phyloP scores from a whole-genome alignment of 2,797 vertebrate genomes.

The Anguilla marmorata region DNA sequence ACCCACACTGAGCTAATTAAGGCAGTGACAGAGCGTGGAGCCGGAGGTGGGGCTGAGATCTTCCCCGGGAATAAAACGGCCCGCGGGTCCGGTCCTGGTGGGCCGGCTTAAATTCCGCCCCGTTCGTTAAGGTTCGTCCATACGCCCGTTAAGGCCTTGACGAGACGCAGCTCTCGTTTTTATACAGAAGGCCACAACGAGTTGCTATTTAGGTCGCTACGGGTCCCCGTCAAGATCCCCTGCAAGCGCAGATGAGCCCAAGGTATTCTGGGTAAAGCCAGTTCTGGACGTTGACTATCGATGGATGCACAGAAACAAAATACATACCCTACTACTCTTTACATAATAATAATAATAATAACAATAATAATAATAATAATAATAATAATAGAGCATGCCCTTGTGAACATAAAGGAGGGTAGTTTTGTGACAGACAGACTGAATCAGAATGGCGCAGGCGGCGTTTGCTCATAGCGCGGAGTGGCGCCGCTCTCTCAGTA shows the following conservation, averaged over 20 bases:
- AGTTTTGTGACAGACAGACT: background rate
- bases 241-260: background rate
- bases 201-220: background rate
- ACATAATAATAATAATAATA: background rate
- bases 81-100: background rate
- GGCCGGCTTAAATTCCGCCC: constrained; percentile 2
- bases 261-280: background rate
- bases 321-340: background rate
- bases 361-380: too few relatives aligned
- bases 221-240: background rate
- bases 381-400: background rate
- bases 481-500: background rate
- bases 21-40: constrained; percentile 41
- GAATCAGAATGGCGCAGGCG: background rate
- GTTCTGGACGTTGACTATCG: background rate
- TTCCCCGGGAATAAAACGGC: constrained; percentile 27
- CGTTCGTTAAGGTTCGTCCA: background rate
- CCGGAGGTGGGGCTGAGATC: constrained; percentile 39
- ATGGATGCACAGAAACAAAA: too few relatives aligned
- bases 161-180: background rate
- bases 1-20: constrained; percentile 53
- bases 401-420: background rate
- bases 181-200: background rate
- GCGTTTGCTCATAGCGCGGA: background rate
- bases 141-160: background rate